These are phyloP conservation scores for Villa cingulata DNA, from an alignment of 2,888 invertebrate genomes.

Conservation along the genomic window DNA sequence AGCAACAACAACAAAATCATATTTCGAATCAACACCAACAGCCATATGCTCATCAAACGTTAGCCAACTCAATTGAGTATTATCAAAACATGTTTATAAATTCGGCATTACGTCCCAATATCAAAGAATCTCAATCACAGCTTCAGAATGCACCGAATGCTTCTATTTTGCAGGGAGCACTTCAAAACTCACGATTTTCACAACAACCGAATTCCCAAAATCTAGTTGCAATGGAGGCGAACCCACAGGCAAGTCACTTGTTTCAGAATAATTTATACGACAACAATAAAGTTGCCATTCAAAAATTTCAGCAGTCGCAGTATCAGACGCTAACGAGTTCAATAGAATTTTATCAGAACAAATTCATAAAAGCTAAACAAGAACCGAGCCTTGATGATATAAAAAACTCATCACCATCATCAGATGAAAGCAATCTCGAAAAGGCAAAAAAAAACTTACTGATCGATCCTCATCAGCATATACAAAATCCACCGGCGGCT, in stretches of 20 bases:
- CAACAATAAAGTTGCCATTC: constrained; percentile 5
- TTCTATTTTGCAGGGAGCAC: neutral
- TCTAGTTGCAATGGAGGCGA: neutral
- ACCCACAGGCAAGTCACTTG: neutral
- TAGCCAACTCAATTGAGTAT: constrained; percentile 31
- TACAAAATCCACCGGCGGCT: constrained; percentile 24
- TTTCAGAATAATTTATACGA: constrained; percentile 7
- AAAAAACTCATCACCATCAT: constrained; percentile 16
- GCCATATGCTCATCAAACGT: constrained; percentile 8
- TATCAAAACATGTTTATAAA: constrained; percentile 34
- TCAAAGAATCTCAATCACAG: constrained; percentile 8
- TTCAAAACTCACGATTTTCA: neutral
- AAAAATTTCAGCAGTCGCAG: constrained; percentile 10
- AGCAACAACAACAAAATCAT: constrained; percentile 16
- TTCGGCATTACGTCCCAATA: constrained; percentile 9
- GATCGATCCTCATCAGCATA: constrained; percentile 18
- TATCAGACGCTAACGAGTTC: constrained; percentile 21
- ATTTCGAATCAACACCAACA: constrained; percentile 4
- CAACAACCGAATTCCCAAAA: neutral
- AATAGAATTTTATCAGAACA: constrained; percentile 34
- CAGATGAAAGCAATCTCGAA: constrained; percentile 4
- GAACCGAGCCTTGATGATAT: constrained; percentile 21
- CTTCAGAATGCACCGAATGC: constrained; percentile 1
- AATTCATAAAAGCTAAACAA: constrained; percentile 27
- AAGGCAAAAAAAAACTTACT: neutral